Conservation (phyloP, 2,888 invertebrate genomes). For the Parnassius mnemosyne region DNA sequence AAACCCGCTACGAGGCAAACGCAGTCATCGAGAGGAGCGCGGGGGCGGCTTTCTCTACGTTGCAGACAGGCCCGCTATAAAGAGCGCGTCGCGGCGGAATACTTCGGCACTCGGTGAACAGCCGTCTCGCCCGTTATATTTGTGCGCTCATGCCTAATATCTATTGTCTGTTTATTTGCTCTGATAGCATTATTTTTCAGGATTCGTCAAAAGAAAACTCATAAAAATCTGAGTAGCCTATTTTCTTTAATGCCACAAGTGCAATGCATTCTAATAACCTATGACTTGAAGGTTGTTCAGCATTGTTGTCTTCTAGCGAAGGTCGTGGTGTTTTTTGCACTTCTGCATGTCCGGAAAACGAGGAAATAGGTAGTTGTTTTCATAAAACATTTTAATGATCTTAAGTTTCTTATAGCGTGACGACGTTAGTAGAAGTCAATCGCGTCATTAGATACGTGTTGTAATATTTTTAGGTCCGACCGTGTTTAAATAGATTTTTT, state of each 20-base stretch:
- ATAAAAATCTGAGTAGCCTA: too few relatives aligned
- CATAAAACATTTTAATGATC: too few relatives aligned
- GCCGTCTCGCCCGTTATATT: constrained; percentile 77
- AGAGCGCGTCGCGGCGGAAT: constrained; percentile 73
- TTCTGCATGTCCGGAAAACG: constrained; percentile 71
- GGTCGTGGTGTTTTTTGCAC: constrained; percentile 59
- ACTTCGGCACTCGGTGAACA: constrained; percentile 79
- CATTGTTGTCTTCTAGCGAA: constrained; percentile 72
- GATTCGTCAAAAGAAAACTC: constrained; percentile 57
- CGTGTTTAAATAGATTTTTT: constrained; percentile 47
- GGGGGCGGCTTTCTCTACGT: constrained; percentile 75
- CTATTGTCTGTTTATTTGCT: constrained; percentile 40
- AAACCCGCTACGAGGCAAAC: constrained; percentile 71
- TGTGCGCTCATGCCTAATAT: constrained; percentile 53
- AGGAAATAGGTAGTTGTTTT: constrained; percentile 69
- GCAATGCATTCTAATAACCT: constrained; percentile 66
- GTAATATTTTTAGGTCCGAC: constrained; percentile 39
- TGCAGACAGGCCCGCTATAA: constrained; percentile 68
- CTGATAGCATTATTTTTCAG: constrained; percentile 43
- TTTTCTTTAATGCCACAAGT: constrained; percentile 41
- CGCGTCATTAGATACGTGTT: constrained; percentile 12
- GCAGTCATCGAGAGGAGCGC: constrained; percentile 65
- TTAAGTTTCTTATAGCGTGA: constrained; percentile 31
- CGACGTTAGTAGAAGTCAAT: constrained; percentile 28
- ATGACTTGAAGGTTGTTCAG: constrained; percentile 73